Base-by-base conservation (phyloP, 2,797 vertebrate species). In the Limosa lapponica region DNA sequence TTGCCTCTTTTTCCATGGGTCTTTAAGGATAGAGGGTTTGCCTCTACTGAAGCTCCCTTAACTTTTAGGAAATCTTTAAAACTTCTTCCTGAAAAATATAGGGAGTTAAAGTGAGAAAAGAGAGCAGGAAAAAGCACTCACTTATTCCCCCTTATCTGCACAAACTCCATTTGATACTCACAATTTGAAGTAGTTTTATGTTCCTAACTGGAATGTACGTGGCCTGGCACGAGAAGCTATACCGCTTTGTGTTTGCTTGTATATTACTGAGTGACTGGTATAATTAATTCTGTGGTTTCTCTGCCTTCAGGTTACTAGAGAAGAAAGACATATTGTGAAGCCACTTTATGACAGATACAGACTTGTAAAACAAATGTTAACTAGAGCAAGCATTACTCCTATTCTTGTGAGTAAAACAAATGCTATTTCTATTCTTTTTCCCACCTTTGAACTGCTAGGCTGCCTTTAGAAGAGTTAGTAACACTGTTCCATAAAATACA, bases 341-440 rank as follows among this genome's bases (percentile, higher is more conserved):
- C 99, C 99, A 71, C 98, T 99, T 84, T 99, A 99, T 96, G 99
- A 99, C 94, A 98, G 99, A 97, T 99, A 99, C 97, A 98, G 99
- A 91, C 98, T 99, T 98, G 99, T 99, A 97, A 99, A 99, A 97
- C 99, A 99, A 98, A 99, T 99, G 99, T 98, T 99, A 97, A 99
- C 99, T 94, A 98, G 99, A 98, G 99, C 99, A 97, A 99, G 99
- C 98, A 99, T 99, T 97, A 99, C 98, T 78, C 99, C 99, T 52
- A 96, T 99, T 73, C 99, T 99, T 91, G 99, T 99, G 98, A 98
- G 99, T 98, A 96, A 95, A 97, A 85, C 61, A 91, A 96, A 69
- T 46, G 65, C 85, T 75, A 72, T 95, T 97, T 96, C 48, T 97
- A 0, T 69, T 90, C 74, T 85, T 90, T 79, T 70, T 59, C 58